A percentile compares a stretch with the other conserved stretches of the same genome.
Evolutionary conservation across 1,140 invertebrate genomes (phyloP).

Genomic region (Leptopilina clavipes): DNA sequence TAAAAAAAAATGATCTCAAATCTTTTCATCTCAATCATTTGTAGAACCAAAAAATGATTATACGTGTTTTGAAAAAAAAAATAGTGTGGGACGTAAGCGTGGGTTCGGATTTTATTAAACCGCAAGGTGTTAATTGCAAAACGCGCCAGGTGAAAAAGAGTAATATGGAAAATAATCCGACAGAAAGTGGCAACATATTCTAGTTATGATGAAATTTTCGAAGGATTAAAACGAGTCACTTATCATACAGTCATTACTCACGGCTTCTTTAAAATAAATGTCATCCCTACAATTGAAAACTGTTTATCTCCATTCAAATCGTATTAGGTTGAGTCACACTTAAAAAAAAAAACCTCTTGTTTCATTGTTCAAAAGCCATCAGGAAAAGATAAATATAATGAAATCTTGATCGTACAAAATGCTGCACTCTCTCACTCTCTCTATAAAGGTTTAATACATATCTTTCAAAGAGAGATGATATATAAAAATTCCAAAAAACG

Average conservation of each 20-base stretch:
- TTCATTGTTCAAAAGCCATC: too few species aligned
- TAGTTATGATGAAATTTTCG: neutral
- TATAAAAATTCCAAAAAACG: conserved; percentile 1
- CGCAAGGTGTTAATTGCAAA: conserved; percentile 18
- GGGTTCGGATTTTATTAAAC: conserved; percentile 5
- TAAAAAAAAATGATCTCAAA: too few species aligned
- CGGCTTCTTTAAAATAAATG: neutral
- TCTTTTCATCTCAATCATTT: too few species aligned
- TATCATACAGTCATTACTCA: conserved; percentile 4
- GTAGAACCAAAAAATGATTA: neutral
- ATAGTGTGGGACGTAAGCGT: neutral
- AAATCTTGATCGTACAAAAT: too few species aligned
- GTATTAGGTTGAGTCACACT: neutral
- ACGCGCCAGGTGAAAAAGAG: neutral
- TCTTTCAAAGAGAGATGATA: neutral
- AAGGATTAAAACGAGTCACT: conserved; percentile 1
- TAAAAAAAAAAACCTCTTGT: neutral
- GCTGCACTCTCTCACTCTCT: too few species aligned
- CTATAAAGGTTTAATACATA: too few species aligned
- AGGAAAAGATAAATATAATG: too few species aligned
- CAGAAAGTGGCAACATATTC: neutral
- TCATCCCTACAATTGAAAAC: neutral
- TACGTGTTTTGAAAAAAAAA: neutral
- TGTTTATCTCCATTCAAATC: neutral
- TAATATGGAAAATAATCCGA: neutral